phyloP scores from a whole-genome alignment of 2,888 invertebrate genomes.

The Leptopterna dolabrata region DNA sequence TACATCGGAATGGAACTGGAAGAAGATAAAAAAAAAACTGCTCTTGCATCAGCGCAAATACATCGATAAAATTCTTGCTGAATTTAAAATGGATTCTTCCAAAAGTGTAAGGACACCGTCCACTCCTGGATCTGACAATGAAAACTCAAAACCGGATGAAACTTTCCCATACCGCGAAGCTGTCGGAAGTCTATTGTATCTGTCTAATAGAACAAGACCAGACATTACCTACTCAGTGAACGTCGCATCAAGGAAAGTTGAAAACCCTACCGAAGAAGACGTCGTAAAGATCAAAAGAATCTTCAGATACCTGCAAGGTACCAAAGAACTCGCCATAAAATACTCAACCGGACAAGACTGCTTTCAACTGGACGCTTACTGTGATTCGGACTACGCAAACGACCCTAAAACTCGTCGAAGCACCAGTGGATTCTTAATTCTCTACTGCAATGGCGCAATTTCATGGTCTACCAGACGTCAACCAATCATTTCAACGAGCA shows the following conservation, averaged over 20 bases:
- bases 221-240: conserved; percentile 57
- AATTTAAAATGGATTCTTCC: conserved; percentile 57
- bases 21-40: no score
- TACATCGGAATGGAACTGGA: conserved; percentile 59
- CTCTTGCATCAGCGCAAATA: conserved; percentile 56
- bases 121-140: neutral
- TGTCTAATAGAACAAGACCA: conserved; percentile 57
- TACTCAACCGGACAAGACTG: neutral
- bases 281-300: conserved; percentile 57
- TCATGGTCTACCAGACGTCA: conserved; percentile 58
- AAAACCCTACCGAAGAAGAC: conserved; percentile 57
- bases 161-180: conserved; percentile 59
- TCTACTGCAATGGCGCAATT: conserved; percentile 61
- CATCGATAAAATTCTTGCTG: conserved; percentile 55
- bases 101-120: conserved; percentile 52
- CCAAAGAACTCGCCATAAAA: conserved; percentile 53
- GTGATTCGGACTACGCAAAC: conserved; percentile 59
- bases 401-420: conserved; percentile 36
- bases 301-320: conserved; percentile 58
- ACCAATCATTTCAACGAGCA: no score
- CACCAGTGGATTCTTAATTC: conserved; percentile 48
- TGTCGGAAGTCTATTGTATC: conserved; percentile 59
- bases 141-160: neutral
- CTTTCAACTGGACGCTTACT: conserved; percentile 46
- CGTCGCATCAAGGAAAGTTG: conserved; percentile 58